Evolutionary conservation across 2,113 vertebrate genomes (phyloP).

Genomic region (Tachycineta bicolor): DNA sequence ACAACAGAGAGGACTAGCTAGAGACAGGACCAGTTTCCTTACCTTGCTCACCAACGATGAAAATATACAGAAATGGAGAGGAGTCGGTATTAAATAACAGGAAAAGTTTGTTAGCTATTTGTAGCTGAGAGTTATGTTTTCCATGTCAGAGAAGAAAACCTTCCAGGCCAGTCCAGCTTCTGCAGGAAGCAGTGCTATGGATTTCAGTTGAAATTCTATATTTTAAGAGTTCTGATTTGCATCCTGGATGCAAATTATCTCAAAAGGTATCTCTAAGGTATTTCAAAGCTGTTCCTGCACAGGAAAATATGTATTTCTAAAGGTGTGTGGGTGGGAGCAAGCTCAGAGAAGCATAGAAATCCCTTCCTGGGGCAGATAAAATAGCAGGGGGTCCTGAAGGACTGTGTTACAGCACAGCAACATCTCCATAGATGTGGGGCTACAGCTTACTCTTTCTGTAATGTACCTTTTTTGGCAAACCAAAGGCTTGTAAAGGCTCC

Average conservation of each 20-base stretch:
- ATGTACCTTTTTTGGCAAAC: background rate
- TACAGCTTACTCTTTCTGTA: background rate
- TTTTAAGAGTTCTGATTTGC: background rate
- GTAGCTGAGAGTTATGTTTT: background rate
- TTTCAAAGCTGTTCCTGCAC: background rate
- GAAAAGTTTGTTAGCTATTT: background rate
- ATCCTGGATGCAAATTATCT: background rate
- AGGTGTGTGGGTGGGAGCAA: background rate
- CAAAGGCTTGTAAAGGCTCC: background rate
- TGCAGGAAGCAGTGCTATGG: background rate
- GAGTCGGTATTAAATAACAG: background rate
- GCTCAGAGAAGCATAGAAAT: background rate
- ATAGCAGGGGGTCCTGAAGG: background rate
- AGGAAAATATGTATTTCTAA: background rate
- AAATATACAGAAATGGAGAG: background rate
- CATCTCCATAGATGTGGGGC: background rate
- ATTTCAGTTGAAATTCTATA: background rate
- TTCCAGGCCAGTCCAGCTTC: background rate
- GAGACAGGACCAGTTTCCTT: background rate
- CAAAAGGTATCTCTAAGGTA: background rate
- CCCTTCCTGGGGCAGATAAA: background rate
- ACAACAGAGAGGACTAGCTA: background rate
- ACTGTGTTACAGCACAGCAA: background rate
- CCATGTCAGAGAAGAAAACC: background rate
- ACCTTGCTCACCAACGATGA: background rate